These are phyloP conservation scores for Acrobasis consociella DNA, from an alignment of 2,888 invertebrate genomes.

Conservation along the genomic window DNA sequence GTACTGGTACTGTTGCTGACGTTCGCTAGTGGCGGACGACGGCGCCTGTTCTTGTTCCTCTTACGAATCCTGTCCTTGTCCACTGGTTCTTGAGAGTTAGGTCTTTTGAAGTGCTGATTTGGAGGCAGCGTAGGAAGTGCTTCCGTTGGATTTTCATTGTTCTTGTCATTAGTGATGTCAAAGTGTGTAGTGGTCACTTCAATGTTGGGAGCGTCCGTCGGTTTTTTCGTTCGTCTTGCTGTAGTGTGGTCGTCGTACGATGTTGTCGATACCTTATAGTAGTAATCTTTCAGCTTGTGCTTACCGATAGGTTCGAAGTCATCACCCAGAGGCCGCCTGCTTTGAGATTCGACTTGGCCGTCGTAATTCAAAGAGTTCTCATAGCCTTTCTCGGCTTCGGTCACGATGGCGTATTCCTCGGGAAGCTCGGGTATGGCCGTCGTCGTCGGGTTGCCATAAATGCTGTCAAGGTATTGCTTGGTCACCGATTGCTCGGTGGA, in stretches of 20 bases:
- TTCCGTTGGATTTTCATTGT: slow-evolving; percentile 54
- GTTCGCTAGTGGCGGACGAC: slow-evolving; percentile 65
- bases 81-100: slow-evolving; percentile 49
- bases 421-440: slow-evolving; percentile 57
- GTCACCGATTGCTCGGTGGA: slow-evolving; percentile 54
- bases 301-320: slow-evolving; percentile 74
- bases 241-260: slow-evolving; percentile 59
- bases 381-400: slow-evolving; percentile 69
- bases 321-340: slow-evolving; percentile 71
- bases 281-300: slow-evolving; percentile 74
- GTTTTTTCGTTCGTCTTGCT: slow-evolving; percentile 68
- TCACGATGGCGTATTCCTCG: slow-evolving; percentile 71
- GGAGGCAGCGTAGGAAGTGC: slow-evolving; percentile 76
- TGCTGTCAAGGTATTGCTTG: slow-evolving; percentile 49
- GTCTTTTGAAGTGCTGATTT: slow-evolving; percentile 72
- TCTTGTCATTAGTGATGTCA: slow-evolving; percentile 46
- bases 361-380: slow-evolving; percentile 72
- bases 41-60: slow-evolving; percentile 72
- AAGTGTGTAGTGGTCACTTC: slow-evolving; percentile 46
- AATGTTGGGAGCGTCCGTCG: slow-evolving; percentile 51
- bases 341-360: slow-evolving; percentile 70
- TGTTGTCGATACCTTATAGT: slow-evolving; percentile 73
- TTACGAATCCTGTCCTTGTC: slow-evolving; percentile 71
- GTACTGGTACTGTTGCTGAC: slow-evolving; percentile 48
- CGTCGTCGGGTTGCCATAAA: slow-evolving; percentile 53